phyloP scores from a whole-genome alignment of 2,113 vertebrate genomes.

The Forbesichthys agassizii region DNA sequence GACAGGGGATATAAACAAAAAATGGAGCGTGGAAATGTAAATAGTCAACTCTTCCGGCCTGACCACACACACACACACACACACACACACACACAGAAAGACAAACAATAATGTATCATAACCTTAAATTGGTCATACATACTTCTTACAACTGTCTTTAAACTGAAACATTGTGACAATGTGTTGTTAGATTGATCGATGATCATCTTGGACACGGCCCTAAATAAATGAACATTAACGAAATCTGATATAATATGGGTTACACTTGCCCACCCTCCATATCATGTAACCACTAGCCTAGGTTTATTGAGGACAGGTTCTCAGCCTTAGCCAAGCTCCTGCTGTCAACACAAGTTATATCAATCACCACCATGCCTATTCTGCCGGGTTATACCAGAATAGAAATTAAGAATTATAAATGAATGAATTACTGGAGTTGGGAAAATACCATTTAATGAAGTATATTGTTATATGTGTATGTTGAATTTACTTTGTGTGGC shows the following conservation, averaged over 20 bases:
- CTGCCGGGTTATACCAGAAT: neutral
- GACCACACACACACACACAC: neutral
- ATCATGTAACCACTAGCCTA: neutral
- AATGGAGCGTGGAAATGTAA: neutral
- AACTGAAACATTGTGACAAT: neutral
- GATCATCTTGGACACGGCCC: neutral
- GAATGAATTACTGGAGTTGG: neutral
- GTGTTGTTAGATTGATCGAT: neutral
- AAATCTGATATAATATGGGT: neutral
- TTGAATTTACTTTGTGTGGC: no score
- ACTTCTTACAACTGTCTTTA: no score
- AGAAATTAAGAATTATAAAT: neutral
- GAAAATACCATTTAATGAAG: neutral
- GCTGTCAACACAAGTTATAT: constrained; percentile 22
- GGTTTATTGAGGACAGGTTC: constrained; percentile 9
- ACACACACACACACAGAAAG: neutral
- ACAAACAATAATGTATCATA: neutral
- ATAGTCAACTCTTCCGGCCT: neutral
- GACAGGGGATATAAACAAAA: neutral
- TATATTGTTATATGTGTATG: no score
- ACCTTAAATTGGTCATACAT: neutral
- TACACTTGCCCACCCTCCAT: neutral
- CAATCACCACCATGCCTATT: constrained; percentile 20
- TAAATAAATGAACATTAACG: neutral
- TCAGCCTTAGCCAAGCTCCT: neutral